Percentiles rank a stretch among this genome's conserved stretches.
Conservation (phyloP, 2,113 vertebrate species). For the Nanorana parkeri region DNA sequence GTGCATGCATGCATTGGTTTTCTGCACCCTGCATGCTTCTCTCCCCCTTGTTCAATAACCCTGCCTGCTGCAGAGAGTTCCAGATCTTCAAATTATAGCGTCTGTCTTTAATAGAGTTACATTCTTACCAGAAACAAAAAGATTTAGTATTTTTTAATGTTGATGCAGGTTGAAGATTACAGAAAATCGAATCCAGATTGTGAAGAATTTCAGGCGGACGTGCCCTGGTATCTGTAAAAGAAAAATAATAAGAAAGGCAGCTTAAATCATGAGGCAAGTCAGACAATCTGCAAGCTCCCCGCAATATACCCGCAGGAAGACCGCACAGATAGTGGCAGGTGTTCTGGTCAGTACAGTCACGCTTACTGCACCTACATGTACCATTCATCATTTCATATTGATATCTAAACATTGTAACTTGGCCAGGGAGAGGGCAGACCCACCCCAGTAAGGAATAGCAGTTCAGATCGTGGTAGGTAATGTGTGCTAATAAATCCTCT, state of each 20-base stretch:
- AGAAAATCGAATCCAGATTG: conserved; percentile 27
- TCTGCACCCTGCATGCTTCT: too few species aligned
- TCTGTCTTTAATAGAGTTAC: neutral
- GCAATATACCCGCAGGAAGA: conserved; percentile 9
- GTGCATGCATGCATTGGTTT: too few species aligned
- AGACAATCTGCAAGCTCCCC: neutral
- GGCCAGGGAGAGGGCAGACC: neutral
- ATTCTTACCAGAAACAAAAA: neutral
- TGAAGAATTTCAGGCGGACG: neutral
- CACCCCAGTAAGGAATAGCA: neutral
- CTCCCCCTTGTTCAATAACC: too few species aligned
- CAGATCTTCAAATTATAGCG: neutral
- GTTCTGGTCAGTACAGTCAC: neutral
- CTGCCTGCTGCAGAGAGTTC: neutral
- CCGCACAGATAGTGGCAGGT: conserved; percentile 19
- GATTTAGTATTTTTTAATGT: conserved; percentile 14
- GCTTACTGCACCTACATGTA: neutral
- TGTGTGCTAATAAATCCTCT: conserved; percentile 17
- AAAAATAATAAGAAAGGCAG: neutral
- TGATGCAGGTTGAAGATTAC: neutral
- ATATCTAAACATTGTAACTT: neutral
- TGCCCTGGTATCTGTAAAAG: neutral
- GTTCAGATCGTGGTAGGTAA: conserved; percentile 9
- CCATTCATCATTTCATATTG: neutral
- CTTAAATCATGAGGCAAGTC: neutral